Conservation (phyloP, 2,888 invertebrate species). For the Scrobipalpa atriplicella region DNA sequence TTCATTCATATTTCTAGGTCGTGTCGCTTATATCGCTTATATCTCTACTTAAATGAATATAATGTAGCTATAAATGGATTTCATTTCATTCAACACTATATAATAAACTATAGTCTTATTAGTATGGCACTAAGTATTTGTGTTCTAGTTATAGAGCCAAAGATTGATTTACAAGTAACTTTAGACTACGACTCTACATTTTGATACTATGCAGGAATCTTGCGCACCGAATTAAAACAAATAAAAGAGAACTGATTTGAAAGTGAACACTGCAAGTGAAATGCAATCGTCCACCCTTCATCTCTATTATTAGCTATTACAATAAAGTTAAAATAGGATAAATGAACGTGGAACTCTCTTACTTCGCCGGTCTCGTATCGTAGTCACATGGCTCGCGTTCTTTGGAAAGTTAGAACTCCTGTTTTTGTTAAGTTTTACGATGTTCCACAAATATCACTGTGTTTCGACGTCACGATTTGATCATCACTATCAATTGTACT, state of each 20-base stretch:
- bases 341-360: conserved; percentile 70
- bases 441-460: conserved; percentile 62
- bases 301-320: conserved; percentile 59
- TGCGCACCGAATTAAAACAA: background rate
- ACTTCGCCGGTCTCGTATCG: conserved; percentile 59
- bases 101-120: background rate
- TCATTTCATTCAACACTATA: background rate
- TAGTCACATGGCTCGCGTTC: conserved; percentile 76
- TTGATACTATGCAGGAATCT: background rate
- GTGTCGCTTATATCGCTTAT: too few relatives aligned
- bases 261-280: conserved; percentile 38
- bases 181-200: background rate
- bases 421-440: conserved; percentile 65
- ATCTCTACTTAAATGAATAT: background rate
- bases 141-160: too few relatives aligned
- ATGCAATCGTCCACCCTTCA: conserved; percentile 39
- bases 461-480: conserved; percentile 50
- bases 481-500: conserved; percentile 47
- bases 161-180: too few relatives aligned
- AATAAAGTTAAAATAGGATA: conserved; percentile 64
- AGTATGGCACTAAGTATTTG: too few relatives aligned
- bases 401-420: conserved; percentile 69
- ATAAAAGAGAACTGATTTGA: background rate
- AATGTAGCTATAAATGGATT: background rate
- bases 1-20: conserved; percentile 24